phyloP scores from a whole-genome alignment of 2,797 vertebrate genomes.

The Helicolenus hilgendorfi region DNA sequence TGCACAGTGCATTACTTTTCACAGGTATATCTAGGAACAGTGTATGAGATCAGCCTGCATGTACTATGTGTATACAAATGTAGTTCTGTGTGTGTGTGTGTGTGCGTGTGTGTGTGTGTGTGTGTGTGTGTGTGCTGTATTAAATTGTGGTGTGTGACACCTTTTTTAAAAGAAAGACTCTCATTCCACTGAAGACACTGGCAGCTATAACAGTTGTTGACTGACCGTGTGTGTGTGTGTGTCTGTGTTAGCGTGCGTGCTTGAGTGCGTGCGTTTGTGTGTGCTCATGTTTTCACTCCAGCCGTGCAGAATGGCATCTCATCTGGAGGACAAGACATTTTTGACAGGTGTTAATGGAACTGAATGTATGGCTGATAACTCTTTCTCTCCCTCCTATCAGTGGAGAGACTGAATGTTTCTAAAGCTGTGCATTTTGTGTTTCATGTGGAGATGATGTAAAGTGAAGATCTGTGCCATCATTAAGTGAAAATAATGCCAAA shows the following conservation, averaged over 20 bases:
- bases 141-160: background rate
- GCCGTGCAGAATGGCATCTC: conserved; percentile 37
- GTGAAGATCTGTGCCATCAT: background rate
- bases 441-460: background rate
- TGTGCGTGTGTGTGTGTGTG: too few relatives aligned
- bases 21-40: too few relatives aligned
- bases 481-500: background rate
- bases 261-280: background rate
- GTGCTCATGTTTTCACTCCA: background rate
- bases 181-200: background rate
- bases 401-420: background rate
- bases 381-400: background rate
- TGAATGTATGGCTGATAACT: conserved; percentile 7
- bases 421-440: background rate
- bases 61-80: too few relatives aligned
- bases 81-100: too few relatives aligned
- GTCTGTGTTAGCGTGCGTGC: background rate
- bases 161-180: background rate
- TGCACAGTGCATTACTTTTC: too few relatives aligned
- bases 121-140: too few relatives aligned
- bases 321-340: conserved; percentile 21
- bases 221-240: background rate
- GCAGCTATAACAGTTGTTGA: background rate
- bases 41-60: too few relatives aligned
- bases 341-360: conserved; percentile 69